phyloP scores from a whole-genome alignment of 2,797 vertebrate genomes.

The Lindbergichthys nudifrons region DNA sequence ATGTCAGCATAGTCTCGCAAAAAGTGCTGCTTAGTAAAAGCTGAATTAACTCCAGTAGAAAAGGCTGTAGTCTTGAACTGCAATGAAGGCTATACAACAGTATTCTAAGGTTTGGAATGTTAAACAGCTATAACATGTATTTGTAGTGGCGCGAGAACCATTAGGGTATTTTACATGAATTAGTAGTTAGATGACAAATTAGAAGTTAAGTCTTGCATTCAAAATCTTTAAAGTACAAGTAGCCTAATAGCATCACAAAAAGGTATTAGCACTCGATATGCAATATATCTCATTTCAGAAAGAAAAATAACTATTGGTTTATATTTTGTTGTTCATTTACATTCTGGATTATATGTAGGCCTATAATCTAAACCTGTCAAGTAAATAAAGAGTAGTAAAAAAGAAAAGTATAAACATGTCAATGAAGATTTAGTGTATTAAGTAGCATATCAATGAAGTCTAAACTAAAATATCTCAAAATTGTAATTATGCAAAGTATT shows the following conservation, averaged over 20 bases:
- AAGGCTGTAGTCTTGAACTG: not conserved
- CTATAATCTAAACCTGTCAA: too few relatives aligned
- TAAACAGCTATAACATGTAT: not conserved
- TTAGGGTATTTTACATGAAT: not conserved
- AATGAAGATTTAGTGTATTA: too few relatives aligned
- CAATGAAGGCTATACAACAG: too few relatives aligned
- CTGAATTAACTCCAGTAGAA: not conserved
- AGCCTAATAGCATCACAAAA: not conserved
- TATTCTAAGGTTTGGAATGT: not conserved
- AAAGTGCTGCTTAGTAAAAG: not conserved
- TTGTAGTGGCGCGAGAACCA: not conserved
- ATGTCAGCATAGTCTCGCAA: conserved; percentile 38
- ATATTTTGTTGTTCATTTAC: too few relatives aligned
- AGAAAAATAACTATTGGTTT: too few relatives aligned
- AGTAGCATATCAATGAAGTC: too few relatives aligned
- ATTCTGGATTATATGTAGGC: too few relatives aligned
- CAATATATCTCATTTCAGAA: not conserved
- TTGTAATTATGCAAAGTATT: not conserved
- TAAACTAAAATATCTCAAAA: not conserved
- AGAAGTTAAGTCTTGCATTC: not conserved
- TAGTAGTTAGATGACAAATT: not conserved
- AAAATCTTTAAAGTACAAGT: not conserved
- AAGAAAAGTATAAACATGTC: too few relatives aligned
- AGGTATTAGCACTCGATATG: not conserved
- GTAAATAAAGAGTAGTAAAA: too few relatives aligned